A percentile compares a stretch with the other conserved stretches of the same genome.
Conservation (phyloP, 1,140 invertebrate species). For the Lineus longissimus region DNA sequence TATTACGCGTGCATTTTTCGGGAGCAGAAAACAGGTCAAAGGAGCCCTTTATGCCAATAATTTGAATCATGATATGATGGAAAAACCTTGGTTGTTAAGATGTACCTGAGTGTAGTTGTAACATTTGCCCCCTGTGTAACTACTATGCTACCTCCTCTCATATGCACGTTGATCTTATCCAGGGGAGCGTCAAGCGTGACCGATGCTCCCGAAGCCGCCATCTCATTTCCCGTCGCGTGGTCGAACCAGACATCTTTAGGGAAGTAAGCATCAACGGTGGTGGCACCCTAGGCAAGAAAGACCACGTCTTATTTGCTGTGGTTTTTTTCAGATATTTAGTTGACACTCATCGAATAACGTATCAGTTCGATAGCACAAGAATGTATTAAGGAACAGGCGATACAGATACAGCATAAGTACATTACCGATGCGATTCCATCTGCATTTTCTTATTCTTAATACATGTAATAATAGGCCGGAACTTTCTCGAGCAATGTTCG, state of each 20-base stretch:
- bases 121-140: constrained; percentile 63
- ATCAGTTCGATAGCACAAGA: neutral
- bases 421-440: too few relatives aligned
- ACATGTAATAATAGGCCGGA: neutral
- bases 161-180: constrained; percentile 65
- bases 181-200: too few relatives aligned
- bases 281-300: constrained; percentile 25
- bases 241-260: constrained; percentile 73
- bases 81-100: neutral
- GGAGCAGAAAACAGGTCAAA: too few relatives aligned
- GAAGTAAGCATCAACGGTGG: constrained; percentile 62
- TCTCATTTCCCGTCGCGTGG: constrained; percentile 56
- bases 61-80: neutral
- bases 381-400: constrained; percentile 20
- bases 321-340: neutral
- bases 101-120: constrained; percentile 62
- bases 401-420: constrained; percentile 17
- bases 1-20: too few relatives aligned
- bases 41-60: too few relatives aligned
- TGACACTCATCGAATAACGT: too few relatives aligned
- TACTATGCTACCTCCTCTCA: constrained; percentile 70
- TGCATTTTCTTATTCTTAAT: too few relatives aligned
- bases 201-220: too few relatives aligned
- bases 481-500: too few relatives aligned
- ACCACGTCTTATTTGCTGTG: neutral